Evolutionary conservation across 2,797 vertebrate species (phyloP).

Genomic region (Pseudopleuronectes americanus): DNA sequence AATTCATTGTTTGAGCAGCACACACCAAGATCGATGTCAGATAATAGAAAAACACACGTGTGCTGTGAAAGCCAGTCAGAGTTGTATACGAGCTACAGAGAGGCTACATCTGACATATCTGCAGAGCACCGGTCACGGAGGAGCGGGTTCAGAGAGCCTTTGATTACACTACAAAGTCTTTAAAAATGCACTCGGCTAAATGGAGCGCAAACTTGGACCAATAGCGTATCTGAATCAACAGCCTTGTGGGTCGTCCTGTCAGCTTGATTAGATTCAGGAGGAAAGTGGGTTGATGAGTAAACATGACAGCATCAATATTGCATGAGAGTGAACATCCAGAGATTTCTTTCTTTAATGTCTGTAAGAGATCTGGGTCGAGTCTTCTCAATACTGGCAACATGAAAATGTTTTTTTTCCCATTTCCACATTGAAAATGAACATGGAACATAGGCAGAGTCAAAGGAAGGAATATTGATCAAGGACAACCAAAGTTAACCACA

Average conservation of each 20-base stretch:
- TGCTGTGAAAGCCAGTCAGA: slow-evolving; percentile 49
- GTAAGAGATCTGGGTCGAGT: slow-evolving; percentile 71
- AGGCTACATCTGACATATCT: slow-evolving; percentile 59
- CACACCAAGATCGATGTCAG: slow-evolving; percentile 53
- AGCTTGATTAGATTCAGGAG: slow-evolving; percentile 70
- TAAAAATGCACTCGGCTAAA: slow-evolving; percentile 57
- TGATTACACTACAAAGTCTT: slow-evolving; percentile 59
- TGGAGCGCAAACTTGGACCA: slow-evolving; percentile 56
- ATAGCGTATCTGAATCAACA: slow-evolving; percentile 59
- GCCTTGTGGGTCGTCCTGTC: slow-evolving; percentile 59
- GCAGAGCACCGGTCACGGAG: slow-evolving; percentile 46
- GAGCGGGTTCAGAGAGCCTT: slow-evolving; percentile 38
- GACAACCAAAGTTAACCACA: neutral
- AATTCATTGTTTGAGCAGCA: slow-evolving; percentile 59
- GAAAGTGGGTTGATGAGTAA: slow-evolving; percentile 77
- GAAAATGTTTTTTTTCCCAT: slow-evolving; percentile 16
- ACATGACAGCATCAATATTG: slow-evolving; percentile 79
- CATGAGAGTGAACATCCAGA: slow-evolving; percentile 69
- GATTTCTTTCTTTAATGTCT: slow-evolving; percentile 67
- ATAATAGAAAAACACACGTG: slow-evolving; percentile 43
- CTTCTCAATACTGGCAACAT: slow-evolving; percentile 49
- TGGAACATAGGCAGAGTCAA: slow-evolving; percentile 12
- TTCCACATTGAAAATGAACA: slow-evolving; percentile 29
- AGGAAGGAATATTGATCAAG: slow-evolving; percentile 6
- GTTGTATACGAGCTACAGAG: slow-evolving; percentile 40